Evolutionary conservation across 2,888 invertebrate species (phyloP).

Genomic region (Desoria tigrina): DNA sequence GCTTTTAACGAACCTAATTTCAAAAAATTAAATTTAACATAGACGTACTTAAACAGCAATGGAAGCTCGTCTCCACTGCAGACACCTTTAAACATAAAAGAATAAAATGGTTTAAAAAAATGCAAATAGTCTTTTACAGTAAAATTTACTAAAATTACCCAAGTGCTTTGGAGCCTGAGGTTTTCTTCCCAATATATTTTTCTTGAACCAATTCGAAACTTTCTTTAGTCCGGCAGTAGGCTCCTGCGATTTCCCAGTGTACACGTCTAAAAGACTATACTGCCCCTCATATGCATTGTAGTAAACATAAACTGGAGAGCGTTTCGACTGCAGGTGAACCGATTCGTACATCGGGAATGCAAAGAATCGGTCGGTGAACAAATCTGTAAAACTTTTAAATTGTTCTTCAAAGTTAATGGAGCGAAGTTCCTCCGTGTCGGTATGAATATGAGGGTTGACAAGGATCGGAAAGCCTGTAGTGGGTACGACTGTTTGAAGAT

Average conservation of each 20-base stretch:
- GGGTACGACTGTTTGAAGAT: background rate
- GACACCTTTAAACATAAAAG: constrained; percentile 57
- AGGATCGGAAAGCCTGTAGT: background rate
- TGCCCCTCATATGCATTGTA: constrained; percentile 60
- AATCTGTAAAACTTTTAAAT: constrained; percentile 38
- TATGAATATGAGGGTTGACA: background rate
- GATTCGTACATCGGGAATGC: constrained; percentile 30
- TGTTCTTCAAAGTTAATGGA: constrained; percentile 45
- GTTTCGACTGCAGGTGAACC: constrained; percentile 28
- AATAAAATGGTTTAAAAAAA: background rate
- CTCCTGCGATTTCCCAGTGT: constrained; percentile 55
- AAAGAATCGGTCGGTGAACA: constrained; percentile 43
- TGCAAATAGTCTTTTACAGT: constrained; percentile 9
- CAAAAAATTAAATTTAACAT: too few relatives aligned
- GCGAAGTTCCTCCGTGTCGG: constrained; percentile 20
- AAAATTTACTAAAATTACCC: too few relatives aligned
- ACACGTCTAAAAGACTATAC: constrained; percentile 58
- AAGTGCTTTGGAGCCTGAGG: constrained; percentile 40
- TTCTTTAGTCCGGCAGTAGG: constrained; percentile 40
- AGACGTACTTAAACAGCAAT: constrained; percentile 58
- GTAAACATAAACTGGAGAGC: constrained; percentile 59
- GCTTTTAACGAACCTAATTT: too few relatives aligned
- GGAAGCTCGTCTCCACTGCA: constrained; percentile 63
- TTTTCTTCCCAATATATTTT: constrained; percentile 43
- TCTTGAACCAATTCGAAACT: constrained; percentile 48